Conservation (phyloP, 2,888 invertebrate species). For the Luffia ferchaultella region DNA sequence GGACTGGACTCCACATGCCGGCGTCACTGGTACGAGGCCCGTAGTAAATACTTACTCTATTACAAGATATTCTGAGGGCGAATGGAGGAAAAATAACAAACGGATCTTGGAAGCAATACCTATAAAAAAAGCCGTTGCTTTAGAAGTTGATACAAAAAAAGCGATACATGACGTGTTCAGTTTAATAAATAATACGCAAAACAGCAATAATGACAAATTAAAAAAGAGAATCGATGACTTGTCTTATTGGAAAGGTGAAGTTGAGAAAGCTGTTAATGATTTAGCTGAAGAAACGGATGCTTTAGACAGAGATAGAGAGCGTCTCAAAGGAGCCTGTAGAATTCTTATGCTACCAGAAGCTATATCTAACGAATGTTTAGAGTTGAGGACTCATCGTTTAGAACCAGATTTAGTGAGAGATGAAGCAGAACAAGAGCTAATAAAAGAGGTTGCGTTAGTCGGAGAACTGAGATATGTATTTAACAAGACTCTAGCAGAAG, state of each 20-base stretch:
- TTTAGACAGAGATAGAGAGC: constrained; percentile 69
- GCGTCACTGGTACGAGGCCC: constrained; percentile 77
- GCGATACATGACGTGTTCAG: constrained; percentile 64
- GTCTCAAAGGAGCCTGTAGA: constrained; percentile 72
- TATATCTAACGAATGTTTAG: constrained; percentile 76
- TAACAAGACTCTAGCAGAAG: constrained; percentile 68
- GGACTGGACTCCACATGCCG: constrained; percentile 77
- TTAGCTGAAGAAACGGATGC: constrained; percentile 72
- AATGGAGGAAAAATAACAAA: constrained; percentile 73
- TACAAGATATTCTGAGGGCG: constrained; percentile 74
- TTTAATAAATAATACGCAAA: constrained; percentile 58
- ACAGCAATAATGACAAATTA: constrained; percentile 42
- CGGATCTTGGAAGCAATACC: constrained; percentile 47
- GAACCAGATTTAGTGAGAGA: constrained; percentile 82
- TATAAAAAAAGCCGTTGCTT: constrained; percentile 33
- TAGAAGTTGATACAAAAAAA: constrained; percentile 28
- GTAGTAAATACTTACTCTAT: constrained; percentile 82
- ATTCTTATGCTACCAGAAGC: constrained; percentile 77
- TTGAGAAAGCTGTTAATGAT: constrained; percentile 68
- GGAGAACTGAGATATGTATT: constrained; percentile 73
- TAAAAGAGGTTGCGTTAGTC: constrained; percentile 78
- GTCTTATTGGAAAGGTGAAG: constrained; percentile 72
- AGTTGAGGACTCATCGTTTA: constrained; percentile 56
- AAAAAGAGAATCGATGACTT: constrained; percentile 41
- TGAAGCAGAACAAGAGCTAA: constrained; percentile 80